These are phyloP conservation scores for Auanema sp. DNA, from an alignment of 2,888 invertebrate genomes.

Conservation along the genomic window DNA sequence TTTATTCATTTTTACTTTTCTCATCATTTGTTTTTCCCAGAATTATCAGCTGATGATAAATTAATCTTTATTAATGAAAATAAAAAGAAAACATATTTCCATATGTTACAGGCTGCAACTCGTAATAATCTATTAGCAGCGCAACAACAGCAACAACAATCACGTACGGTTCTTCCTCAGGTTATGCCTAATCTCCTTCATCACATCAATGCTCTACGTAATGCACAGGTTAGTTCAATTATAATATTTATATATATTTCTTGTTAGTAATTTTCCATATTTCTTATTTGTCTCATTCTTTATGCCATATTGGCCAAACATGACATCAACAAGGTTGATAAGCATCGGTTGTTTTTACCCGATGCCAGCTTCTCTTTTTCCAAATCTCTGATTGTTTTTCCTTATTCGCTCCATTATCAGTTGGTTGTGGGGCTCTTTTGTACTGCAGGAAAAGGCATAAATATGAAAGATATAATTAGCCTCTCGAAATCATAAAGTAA, in stretches of 20 bases:
- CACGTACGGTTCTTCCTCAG: conserved; percentile 17
- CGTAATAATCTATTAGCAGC: conserved; percentile 15
- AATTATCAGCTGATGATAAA: background rate
- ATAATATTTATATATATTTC: no score
- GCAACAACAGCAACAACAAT: conserved; percentile 11
- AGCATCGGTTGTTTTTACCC: no score
- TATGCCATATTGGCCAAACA: no score
- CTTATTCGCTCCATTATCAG: no score
- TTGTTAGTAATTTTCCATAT: no score
- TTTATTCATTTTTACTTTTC: conserved; percentile 4
- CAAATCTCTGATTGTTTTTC: no score
- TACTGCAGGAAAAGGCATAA: no score
- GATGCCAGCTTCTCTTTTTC: no score
- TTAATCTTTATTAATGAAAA: background rate
- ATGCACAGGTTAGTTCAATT: conserved; percentile 32
- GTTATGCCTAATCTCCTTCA: conserved; percentile 43
- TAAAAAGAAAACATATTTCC: background rate
- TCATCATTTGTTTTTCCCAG: background rate
- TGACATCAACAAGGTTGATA: no score
- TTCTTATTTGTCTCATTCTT: no score
- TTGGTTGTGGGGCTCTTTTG: no score
- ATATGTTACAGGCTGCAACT: conserved; percentile 16
- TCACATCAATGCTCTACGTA: conserved; percentile 35
- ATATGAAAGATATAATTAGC: no score
- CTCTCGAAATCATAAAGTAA: background rate